These are phyloP conservation scores for Oscheius sp. DNA, from an alignment of 2,888 invertebrate species.

Conservation along the genomic window DNA sequence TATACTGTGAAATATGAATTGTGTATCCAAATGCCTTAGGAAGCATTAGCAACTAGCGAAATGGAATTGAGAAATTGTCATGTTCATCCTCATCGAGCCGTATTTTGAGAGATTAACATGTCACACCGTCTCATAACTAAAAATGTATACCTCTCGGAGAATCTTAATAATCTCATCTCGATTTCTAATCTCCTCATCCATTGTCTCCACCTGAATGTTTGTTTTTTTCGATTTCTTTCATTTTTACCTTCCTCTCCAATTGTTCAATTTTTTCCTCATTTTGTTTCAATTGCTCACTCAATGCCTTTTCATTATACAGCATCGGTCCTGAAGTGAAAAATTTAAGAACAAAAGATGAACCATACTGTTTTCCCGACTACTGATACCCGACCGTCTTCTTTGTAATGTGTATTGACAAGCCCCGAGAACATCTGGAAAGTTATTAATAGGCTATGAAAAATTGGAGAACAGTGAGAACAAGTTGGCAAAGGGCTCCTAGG, in stretches of 20 bases:
- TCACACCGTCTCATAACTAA: too few species aligned
- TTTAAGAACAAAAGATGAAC: background rate
- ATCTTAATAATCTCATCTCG: conserved; percentile 40
- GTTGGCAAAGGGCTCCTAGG: background rate
- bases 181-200: conserved; percentile 35
- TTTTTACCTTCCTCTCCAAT: background rate
- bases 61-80: too few species aligned
- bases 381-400: conserved; percentile 16
- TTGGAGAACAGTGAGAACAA: background rate
- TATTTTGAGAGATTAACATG: too few species aligned
- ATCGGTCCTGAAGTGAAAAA: conserved; percentile 3
- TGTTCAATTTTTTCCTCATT: background rate
- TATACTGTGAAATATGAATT: too few species aligned
- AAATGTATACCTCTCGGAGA: conserved; percentile 44
- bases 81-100: too few species aligned
- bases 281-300: background rate
- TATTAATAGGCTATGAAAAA: background rate
- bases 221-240: background rate
- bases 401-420: background rate
- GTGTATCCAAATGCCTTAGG: too few species aligned
- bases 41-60: too few species aligned
- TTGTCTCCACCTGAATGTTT: background rate
- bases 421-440: background rate
- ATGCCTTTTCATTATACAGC: background rate
- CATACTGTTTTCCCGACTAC: background rate